Base-by-base conservation (phyloP, 2,113 vertebrate genomes). In the Sapayoa aenigma region DNA sequence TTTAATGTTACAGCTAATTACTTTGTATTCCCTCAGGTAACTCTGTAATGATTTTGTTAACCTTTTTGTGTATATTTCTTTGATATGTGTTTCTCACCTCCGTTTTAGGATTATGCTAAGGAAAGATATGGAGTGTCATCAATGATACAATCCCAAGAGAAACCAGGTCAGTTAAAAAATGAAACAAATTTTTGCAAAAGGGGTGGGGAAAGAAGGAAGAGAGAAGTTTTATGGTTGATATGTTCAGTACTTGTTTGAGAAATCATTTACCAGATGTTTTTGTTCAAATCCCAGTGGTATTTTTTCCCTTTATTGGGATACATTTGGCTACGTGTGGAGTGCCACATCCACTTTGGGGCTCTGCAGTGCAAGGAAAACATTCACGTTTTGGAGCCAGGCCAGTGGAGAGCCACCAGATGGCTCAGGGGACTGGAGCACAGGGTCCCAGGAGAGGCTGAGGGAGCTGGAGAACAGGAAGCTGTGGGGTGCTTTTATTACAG, bases 91-190 rank as follows among this genome's bases (percentile, higher is more conserved):
- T 94, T 96, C 52, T 93, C 47, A 42, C 65, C 56, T 93, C 76
- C 63, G 5, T 87, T 95, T 89, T 97, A 99, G 99, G 99, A 99
- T 97, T 99, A 99, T 98, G 99, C 99, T 86, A 99, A 99, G 97
- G 99, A 99, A 96, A 98, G 98, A 91, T 99, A 99, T 74, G 99
- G 99, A 84, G 92, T 99, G 80, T 94, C 98, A 60, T 96, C 98
- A 69, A 98, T 99, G 99, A 98, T 99, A 94, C 99, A 99, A 80
- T 99, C 99, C 52, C 99, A 99, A 96, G 98, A 99, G 85, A 99
- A 99, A 97, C 98, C 99, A 98, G 99, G 99, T 99, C 95, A 98
- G 99, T 99, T 59, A 82, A 94, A 90, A 95, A 93, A 31, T 4
- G 27, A 59, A 77, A 49, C 16, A 50, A 27, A 5, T 2, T 59